These are phyloP conservation scores for Onychomys arenicola DNA, from an alignment of 2,797 vertebrate genomes.

Conservation along the genomic window DNA sequence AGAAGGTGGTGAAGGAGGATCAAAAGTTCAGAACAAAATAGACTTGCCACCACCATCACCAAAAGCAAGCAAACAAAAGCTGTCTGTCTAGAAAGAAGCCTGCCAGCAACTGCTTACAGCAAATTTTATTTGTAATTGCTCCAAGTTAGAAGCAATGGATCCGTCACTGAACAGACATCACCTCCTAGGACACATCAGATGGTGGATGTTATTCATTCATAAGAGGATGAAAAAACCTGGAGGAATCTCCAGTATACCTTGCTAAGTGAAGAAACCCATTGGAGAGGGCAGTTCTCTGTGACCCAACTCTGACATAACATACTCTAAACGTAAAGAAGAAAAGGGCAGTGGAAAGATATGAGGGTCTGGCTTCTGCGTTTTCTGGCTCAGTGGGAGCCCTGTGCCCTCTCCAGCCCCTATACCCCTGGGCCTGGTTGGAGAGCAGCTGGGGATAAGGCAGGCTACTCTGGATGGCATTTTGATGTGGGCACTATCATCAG, in stretches of 20 bases:
- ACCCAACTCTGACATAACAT: neutral
- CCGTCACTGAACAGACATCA: neutral
- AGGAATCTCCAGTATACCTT: neutral
- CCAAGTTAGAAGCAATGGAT: neutral
- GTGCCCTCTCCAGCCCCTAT: neutral
- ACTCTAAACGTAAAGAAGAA: neutral
- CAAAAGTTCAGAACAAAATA: neutral
- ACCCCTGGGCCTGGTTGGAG: neutral
- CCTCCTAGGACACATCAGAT: neutral
- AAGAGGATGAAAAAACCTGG: neutral
- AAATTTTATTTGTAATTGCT: neutral
- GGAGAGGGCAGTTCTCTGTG: fast-evolving
- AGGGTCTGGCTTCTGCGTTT: neutral
- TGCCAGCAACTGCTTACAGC: neutral
- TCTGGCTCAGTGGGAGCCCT: neutral
- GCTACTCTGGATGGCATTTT: neutral
- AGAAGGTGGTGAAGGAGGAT: neutral
- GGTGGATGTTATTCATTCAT: neutral
- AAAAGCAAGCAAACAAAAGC: neutral
- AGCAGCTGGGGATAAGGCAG: neutral
- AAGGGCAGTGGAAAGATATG: neutral
- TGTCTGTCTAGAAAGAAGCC: neutral
- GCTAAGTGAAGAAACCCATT: neutral
- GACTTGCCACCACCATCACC: neutral
- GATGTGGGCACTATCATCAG: neutral